These are phyloP conservation scores for Lacerta viridis DNA, from an alignment of 2,797 vertebrate genomes.

Conservation along the genomic window DNA sequence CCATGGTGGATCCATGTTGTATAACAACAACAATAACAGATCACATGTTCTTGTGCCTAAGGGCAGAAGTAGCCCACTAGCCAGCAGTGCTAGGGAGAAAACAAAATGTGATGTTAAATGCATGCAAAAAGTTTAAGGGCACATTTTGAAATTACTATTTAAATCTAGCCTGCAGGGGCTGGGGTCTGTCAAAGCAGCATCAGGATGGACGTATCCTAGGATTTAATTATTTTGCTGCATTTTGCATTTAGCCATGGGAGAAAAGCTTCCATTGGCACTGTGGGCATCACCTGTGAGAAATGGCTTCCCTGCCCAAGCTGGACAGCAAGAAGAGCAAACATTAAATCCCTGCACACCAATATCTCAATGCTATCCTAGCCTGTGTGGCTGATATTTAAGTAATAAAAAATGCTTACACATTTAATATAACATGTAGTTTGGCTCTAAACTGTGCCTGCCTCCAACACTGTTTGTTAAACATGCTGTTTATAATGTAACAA, in stretches of 20 bases:
- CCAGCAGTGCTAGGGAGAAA: background rate
- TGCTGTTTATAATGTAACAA: background rate
- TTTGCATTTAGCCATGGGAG: background rate
- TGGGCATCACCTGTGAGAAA: background rate
- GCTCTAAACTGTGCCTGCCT: background rate
- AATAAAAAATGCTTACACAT: background rate
- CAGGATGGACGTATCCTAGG: background rate
- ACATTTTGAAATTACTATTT: constrained; percentile 9
- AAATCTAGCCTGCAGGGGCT: background rate
- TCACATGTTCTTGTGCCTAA: background rate
- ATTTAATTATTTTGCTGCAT: background rate
- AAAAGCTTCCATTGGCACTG: background rate
- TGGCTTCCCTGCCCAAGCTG: background rate
- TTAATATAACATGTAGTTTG: background rate
- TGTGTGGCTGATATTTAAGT: background rate
- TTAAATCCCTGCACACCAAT: background rate
- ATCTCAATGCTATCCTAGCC: background rate
- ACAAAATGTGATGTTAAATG: background rate
- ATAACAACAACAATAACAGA: background rate
- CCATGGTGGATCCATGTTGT: no score
- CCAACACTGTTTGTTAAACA: background rate
- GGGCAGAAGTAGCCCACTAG: background rate
- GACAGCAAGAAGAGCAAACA: background rate
- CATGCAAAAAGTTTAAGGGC: background rate
- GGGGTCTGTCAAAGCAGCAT: background rate